phyloP scores from a whole-genome alignment of 2,113 vertebrate species.

The Etia nguti region DNA sequence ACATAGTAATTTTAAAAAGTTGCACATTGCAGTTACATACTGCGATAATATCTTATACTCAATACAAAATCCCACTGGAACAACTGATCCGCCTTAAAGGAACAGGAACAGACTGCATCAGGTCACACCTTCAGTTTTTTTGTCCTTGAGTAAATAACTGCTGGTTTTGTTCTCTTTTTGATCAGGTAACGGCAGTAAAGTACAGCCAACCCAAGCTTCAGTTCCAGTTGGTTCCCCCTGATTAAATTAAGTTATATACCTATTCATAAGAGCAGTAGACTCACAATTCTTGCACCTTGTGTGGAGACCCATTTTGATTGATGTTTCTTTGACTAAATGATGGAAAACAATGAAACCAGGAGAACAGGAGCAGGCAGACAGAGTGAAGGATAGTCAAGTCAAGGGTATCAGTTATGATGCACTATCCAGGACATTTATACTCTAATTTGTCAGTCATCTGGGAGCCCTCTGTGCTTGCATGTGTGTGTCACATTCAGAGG shows the following conservation, averaged over 20 bases:
- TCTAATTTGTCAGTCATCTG: constrained; percentile 24
- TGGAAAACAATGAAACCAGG: not conserved
- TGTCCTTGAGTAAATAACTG: not conserved
- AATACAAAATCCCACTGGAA: not conserved
- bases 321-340: not conserved
- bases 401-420: constrained; percentile 16
- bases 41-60: not conserved
- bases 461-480: not conserved
- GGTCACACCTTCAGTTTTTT: not conserved
- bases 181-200: not conserved
- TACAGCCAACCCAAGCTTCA: not conserved
- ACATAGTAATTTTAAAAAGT: not conserved
- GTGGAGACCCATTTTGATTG: not conserved
- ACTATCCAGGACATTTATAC: constrained; percentile 27
- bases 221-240: not conserved
- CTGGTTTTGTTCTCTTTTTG: not conserved
- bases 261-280: not conserved
- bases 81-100: not conserved
- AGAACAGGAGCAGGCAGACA: not conserved
- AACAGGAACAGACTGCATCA: not conserved
- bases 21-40: not conserved
- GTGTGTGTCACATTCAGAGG: constrained; percentile 35
- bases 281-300: not conserved
- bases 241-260: not conserved
- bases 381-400: not conserved